Evolutionary conservation across 2,113 vertebrate genomes (phyloP).

Genomic region (Pelodiscus sinensis): DNA sequence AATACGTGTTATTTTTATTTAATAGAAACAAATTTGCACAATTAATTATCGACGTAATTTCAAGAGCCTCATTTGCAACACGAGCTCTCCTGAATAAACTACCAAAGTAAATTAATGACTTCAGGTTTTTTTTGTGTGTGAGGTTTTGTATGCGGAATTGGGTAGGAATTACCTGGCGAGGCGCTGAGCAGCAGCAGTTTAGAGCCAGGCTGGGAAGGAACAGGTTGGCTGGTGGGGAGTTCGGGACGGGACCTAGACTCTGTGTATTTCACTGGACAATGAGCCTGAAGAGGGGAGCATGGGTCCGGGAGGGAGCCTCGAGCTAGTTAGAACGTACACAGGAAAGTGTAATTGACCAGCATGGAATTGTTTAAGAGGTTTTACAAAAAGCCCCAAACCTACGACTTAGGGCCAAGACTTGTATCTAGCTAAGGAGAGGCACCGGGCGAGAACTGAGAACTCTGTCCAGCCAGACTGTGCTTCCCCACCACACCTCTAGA

Average conservation of each 20-base stretch:
- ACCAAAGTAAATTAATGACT: conserved; percentile 81
- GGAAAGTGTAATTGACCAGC: background rate
- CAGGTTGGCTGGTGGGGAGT: background rate
- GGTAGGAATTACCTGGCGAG: background rate
- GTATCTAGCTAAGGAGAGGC: background rate
- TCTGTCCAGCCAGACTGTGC: background rate
- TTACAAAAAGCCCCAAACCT: background rate
- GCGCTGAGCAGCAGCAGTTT: background rate
- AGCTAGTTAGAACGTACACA: too few species aligned
- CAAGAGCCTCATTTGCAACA: conserved; percentile 96
- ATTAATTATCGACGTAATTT: conserved; percentile 99
- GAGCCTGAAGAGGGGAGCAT: too few species aligned
- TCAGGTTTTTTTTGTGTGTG: conserved; percentile 32
- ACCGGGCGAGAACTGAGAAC: too few species aligned
- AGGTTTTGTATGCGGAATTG: background rate
- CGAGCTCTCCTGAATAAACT: conserved; percentile 82
- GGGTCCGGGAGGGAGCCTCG: background rate
- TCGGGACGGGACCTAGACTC: too few species aligned
- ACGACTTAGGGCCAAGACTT: too few species aligned
- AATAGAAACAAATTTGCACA: conserved; percentile 99
- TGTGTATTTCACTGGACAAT: background rate
- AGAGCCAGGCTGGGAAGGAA: background rate
- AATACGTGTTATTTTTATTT: conserved; percentile 99
- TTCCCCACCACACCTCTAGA: background rate
- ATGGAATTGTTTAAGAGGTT: background rate